phyloP scores from a whole-genome alignment of 23 tunicate genomes.

The Botrylloides violaceus region DNA sequence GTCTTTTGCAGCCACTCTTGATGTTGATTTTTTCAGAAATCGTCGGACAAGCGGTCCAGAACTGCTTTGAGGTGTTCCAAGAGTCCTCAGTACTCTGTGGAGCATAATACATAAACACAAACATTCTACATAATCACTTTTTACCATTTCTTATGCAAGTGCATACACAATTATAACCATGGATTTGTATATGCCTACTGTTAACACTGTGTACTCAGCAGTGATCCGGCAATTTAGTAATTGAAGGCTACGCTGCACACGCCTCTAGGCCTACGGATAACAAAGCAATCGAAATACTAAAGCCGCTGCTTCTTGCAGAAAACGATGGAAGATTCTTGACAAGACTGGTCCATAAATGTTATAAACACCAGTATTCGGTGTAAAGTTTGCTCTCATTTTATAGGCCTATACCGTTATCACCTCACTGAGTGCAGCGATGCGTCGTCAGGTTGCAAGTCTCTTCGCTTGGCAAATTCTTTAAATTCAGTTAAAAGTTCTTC shows the following conservation, averaged over 20 bases:
- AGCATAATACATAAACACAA: too few species aligned
- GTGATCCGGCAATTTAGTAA: too few species aligned
- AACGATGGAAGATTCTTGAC: too few species aligned
- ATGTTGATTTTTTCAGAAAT: background rate
- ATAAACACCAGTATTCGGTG: background rate
- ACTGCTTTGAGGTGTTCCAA: background rate
- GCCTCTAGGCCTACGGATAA: too few species aligned
- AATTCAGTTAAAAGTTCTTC: constrained; percentile 5
- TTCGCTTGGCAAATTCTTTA: background rate
- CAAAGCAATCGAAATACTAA: constrained; percentile 1
- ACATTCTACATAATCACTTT: too few species aligned
- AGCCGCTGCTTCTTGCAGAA: too few species aligned
- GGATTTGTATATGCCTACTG: too few species aligned
- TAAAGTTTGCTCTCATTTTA: background rate
- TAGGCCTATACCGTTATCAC: background rate
- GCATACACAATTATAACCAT: too few species aligned
- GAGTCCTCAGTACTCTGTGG: background rate
- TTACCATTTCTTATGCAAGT: too few species aligned
- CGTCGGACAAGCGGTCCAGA: background rate
- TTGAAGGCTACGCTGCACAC: too few species aligned
- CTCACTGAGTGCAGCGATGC: background rate
- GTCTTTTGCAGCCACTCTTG: background rate
- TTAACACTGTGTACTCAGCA: too few species aligned
- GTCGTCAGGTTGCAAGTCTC: background rate
- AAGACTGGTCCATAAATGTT: too few species aligned